A percentile compares a stretch with the other conserved stretches of the same genome.
Conservation (phyloP, 2,888 invertebrate genomes). For the Thumatha senex region DNA sequence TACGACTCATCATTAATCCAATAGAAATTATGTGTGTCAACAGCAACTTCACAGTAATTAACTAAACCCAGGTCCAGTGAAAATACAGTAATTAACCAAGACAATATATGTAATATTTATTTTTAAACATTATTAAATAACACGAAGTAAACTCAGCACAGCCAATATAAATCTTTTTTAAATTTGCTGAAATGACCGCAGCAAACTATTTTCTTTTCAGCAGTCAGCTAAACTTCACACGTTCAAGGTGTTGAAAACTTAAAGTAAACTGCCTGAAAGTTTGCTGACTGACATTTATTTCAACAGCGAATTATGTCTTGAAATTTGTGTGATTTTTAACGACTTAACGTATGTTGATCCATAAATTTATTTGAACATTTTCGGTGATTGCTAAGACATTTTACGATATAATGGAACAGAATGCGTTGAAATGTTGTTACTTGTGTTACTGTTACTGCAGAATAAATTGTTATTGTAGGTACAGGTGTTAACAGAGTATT, state of each 20-base stretch:
- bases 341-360: slow-evolving; percentile 56
- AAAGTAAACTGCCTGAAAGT: slow-evolving; percentile 26
- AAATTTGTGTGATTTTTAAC: slow-evolving; percentile 65
- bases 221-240: slow-evolving; percentile 14
- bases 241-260: slow-evolving; percentile 16
- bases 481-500: slow-evolving; percentile 26
- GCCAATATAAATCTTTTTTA: slow-evolving; percentile 15
- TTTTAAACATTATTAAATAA: slow-evolving; percentile 8
- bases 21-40: slow-evolving; percentile 13
- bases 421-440: slow-evolving; percentile 54
- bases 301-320: slow-evolving; percentile 46
- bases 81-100: slow-evolving; percentile 24
- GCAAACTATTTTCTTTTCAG: slow-evolving; percentile 2
- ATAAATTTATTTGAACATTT: slow-evolving; percentile 72
- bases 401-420: slow-evolving; percentile 72
- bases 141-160: neutral
- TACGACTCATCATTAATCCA: neutral
- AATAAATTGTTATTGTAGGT: slow-evolving; percentile 33
- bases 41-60: slow-evolving; percentile 25
- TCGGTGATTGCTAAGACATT: slow-evolving; percentile 67
- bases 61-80: slow-evolving; percentile 6
- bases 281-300: slow-evolving; percentile 35
- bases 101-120: neutral
- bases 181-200: slow-evolving; percentile 8
- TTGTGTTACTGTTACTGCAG: slow-evolving; percentile 48